Base-by-base conservation (phyloP, 2,113 vertebrate species). In the Cranoglanis bouderius region DNA sequence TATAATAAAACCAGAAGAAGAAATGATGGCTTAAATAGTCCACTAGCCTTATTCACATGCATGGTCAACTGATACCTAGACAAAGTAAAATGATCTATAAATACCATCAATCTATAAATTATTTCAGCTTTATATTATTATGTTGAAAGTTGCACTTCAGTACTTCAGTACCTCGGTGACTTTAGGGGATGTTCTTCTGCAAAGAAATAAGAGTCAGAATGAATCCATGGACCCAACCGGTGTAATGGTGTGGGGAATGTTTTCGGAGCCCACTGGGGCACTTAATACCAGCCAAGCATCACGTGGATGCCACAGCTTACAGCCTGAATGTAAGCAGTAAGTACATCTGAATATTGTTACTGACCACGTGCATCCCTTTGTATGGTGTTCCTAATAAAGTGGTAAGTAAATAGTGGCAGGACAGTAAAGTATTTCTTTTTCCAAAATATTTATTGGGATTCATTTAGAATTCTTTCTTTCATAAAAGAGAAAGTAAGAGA, bases 41-140 rank as follows among this genome's bases (percentile, higher is more conserved):
- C 70, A 21, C 43, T 43, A 35, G 5, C 16, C 14, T 7, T 35
- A 43, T 43, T 43, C 19, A 40, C 19, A 74, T 40, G 32, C 19
- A 21, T 10, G 2, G 19, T 75, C 40, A 51, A 3, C 26, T 77
- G 14, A 14, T 13, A 29, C 74, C 6, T 21, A 13, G 1, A 13
- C 19, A 75, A 43, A 43, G 5, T 75, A 75, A 74, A 74, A 21
- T 40, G 7, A 19, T 9, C 1, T 40, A 77, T 24, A 77, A 78
- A 78, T 78, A n/a, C 1, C 5, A 26, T 46, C 12, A 5, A 77
- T 46, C 74, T 24, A n/a, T n/a, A 14, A 16, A 49, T 78, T 1
- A 78, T 49, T 78, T 51, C 43, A 78, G 13, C 43, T 78, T 78
- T n/a, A 77, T n/a, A 75, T 75, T 75, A 75, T 67, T 16, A 32